Conservation (phyloP, 2,797 vertebrate genomes). For the Spheniscus humboldti region DNA sequence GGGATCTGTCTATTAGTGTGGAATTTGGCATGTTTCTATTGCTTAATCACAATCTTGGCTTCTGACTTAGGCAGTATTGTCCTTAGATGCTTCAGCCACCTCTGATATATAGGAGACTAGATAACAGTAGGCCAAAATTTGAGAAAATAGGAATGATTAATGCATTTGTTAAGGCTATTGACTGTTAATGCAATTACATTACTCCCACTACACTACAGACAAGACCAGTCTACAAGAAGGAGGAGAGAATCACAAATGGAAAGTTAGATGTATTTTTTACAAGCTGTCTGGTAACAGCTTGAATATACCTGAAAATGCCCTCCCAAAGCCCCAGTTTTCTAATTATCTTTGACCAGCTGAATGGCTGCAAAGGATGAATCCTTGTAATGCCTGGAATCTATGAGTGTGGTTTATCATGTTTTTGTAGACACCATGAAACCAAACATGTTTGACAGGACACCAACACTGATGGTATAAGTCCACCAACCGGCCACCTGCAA, state of each 20-base stretch:
- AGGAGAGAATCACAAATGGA: not conserved
- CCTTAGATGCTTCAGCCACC: not conserved
- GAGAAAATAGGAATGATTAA: not conserved
- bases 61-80: not conserved
- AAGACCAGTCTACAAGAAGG: not conserved
- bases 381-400: not conserved
- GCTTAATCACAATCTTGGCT: not conserved
- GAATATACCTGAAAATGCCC: not conserved
- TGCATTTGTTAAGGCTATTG: not conserved
- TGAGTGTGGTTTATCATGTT: not conserved
- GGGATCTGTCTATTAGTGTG: not conserved
- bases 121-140: not conserved
- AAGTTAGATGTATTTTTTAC: not conserved
- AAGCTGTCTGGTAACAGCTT: not conserved
- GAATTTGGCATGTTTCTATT: not conserved
- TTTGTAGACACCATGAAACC: not conserved
- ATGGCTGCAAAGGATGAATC: not conserved
- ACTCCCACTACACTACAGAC: not conserved
- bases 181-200: not conserved
- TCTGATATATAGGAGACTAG: not conserved
- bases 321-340: fast-evolving
- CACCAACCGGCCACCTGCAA: not conserved
- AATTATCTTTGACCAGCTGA: not conserved
- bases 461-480: not conserved
- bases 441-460: not conserved